phyloP scores from a whole-genome alignment of 2,113 vertebrate species.

The Sprattus sprattus region DNA sequence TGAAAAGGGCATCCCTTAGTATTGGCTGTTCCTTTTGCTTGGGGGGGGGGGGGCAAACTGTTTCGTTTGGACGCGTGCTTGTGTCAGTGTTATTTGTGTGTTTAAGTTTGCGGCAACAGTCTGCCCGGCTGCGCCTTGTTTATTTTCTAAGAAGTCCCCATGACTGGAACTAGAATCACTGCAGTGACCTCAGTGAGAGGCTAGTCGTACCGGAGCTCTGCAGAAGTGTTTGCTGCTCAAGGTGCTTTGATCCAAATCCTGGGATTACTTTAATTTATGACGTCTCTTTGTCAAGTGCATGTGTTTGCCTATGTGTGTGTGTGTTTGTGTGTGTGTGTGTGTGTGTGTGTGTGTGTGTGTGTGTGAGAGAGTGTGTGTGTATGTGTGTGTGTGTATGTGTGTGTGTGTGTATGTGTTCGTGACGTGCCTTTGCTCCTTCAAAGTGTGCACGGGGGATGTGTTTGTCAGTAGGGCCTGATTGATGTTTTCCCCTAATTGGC shows the following conservation, averaged over 20 bases:
- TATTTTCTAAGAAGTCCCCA: slow-evolving; percentile 38
- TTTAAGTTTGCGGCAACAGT: slow-evolving; percentile 9
- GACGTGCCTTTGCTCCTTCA: not conserved
- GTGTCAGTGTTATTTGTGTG: slow-evolving; percentile 4
- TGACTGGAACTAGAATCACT: slow-evolving; percentile 45
- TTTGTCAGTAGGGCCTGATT: not conserved
- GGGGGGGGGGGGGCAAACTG: slow-evolving; percentile 25
- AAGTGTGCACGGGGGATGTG: slow-evolving; percentile 22
- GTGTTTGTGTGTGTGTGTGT: not conserved
- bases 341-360: not conserved
- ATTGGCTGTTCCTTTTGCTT: not conserved
- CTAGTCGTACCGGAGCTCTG: not conserved
- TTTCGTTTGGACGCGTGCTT: slow-evolving; percentile 32
- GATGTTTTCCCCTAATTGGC: slow-evolving; percentile 50
- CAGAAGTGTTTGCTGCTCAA: not conserved
- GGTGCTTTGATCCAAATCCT: not conserved
- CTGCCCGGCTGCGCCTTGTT: slow-evolving; percentile 22
- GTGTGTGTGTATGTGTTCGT: not conserved
- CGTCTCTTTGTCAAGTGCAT: not conserved
- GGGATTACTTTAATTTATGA: not conserved
- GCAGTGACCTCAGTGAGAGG: slow-evolving; percentile 29
- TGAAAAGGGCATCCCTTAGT: slow-evolving; percentile 10
- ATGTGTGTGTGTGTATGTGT: too few species aligned
- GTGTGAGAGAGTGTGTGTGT: not conserved
- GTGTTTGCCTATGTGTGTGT: not conserved